Evolutionary conservation across 2,113 vertebrate genomes (phyloP).

Genomic region (Notothenia coriiceps): DNA sequence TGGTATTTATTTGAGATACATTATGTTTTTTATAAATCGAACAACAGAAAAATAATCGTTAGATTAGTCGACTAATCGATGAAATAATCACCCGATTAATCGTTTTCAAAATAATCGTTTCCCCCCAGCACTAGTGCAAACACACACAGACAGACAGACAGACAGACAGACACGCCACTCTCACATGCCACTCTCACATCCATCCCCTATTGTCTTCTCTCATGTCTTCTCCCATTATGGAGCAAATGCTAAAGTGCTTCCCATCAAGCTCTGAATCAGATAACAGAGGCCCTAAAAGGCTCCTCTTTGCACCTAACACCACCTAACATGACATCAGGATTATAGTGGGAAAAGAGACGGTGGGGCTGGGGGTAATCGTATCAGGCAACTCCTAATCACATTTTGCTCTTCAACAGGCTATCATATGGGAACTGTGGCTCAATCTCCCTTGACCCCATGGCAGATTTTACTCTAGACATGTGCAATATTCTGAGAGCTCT

Average conservation of each 20-base stretch:
- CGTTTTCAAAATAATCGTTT: no score
- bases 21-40: no score
- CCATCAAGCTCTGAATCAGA: slow-evolving; percentile 56
- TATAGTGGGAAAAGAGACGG: slow-evolving; percentile 20
- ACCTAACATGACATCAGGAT: slow-evolving; percentile 31
- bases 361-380: slow-evolving; percentile 36
- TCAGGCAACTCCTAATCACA: slow-evolving; percentile 40
- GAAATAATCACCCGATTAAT: no score
- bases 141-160: neutral
- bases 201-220: slow-evolving; percentile 28
- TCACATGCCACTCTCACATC: neutral
- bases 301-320: slow-evolving; percentile 52
- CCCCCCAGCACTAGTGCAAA: no score
- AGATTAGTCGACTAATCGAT: no score
- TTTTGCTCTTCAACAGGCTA: slow-evolving; percentile 26
- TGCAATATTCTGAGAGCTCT: neutral
- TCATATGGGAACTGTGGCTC: neutral
- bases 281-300: slow-evolving; percentile 57
- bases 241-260: slow-evolving; percentile 66
- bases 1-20: no score
- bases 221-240: slow-evolving; percentile 29
- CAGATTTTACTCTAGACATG: slow-evolving; percentile 6
- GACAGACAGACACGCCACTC: no score
- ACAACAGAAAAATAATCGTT: no score
- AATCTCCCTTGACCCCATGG: neutral